phyloP scores from a whole-genome alignment of 2,888 invertebrate genomes.

The Eulithis testata region DNA sequence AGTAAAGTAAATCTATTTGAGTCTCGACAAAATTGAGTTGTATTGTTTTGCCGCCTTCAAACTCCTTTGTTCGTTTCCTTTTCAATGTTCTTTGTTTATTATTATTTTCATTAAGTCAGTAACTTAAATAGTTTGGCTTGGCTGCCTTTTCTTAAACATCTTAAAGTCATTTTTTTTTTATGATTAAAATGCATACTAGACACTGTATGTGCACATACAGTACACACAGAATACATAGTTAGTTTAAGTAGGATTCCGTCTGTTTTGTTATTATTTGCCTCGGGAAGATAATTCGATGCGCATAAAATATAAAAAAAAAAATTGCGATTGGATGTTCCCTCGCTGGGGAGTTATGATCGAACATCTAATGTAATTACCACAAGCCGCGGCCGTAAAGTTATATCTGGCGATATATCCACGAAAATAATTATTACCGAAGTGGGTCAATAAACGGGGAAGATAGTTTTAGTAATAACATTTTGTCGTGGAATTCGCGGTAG shows the following conservation, averaged over 20 bases:
- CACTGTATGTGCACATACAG: background rate
- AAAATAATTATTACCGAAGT: constrained; percentile 59
- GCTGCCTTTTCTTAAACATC: background rate
- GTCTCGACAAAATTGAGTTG: constrained; percentile 34
- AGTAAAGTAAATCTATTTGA: constrained; percentile 42
- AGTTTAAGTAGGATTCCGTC: background rate
- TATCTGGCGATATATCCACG: constrained; percentile 47
- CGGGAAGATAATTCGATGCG: constrained; percentile 17
- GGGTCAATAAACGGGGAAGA: constrained; percentile 68
- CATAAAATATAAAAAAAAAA: constrained; percentile 37
- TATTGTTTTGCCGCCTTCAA: constrained; percentile 35
- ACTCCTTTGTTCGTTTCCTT: constrained; percentile 27
- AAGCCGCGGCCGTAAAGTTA: constrained; percentile 42
- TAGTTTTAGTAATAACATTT: constrained; percentile 75
- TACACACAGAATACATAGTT: background rate
- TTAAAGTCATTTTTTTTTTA: background rate
- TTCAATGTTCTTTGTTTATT: constrained; percentile 25
- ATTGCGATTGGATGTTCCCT: constrained; percentile 35
- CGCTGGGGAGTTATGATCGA: constrained; percentile 41
- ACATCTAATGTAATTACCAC: constrained; percentile 42
- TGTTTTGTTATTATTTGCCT: constrained; percentile 11
- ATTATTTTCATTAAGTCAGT: constrained; percentile 19
- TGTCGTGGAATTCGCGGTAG: constrained; percentile 63
- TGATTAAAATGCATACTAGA: no score
- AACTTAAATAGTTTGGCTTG: constrained; percentile 11